Base-by-base conservation (phyloP, 2,797 vertebrate species). In the Molossus molossus region DNA sequence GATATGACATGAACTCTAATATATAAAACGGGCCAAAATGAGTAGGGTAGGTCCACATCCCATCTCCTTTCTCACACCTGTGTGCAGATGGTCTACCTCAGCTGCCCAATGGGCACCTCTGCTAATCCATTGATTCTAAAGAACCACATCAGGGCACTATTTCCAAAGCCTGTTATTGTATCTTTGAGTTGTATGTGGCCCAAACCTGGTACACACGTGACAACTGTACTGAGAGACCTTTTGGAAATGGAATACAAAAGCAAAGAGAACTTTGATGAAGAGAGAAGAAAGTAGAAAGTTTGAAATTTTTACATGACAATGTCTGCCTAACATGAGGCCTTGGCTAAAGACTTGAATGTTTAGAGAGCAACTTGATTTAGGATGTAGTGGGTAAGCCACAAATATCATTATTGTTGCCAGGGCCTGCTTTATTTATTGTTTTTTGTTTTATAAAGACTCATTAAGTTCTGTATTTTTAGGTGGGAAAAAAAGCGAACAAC, bases 21-120 rank as follows among this genome's bases (percentile, higher is more conserved):
- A 69, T 58, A 69, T 9, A 55, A 81, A 85, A 60, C 21, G 72
- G 48, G 79, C 80, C 13, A 93, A 89, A 96, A 73, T 58, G 65
- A 80, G 29, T 12, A 10, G 15, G 4, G 2, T 37, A 77, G 9
- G 6, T 18, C 29, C 50, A 87, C 8, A 82, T 6, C 45, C 11
- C 20, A 72, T 92, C 37, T 90, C n/a, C 3, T 69, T 86, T 48
- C 27, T 69, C 81, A 58, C 7, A 50, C 1, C 17, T 69, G 53
- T 33, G 55, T 82, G 29, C 20, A 73, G 4, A 64, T 45, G 1
- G 5, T 29, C 55, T 4, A 45, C 5, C 5, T 25, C 18, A 76
- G n/a, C 3, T 55, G 33, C 14, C 12, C 8, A 29, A 6, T 57
- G 23, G 17, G 1, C 6, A 55, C 2, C 50, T 77, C 13, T 88